A percentile compares a stretch with the other conserved stretches of the same genome.
Evolutionary conservation across 2,113 vertebrate species (phyloP).

Genomic region (Aramus guarauna): DNA sequence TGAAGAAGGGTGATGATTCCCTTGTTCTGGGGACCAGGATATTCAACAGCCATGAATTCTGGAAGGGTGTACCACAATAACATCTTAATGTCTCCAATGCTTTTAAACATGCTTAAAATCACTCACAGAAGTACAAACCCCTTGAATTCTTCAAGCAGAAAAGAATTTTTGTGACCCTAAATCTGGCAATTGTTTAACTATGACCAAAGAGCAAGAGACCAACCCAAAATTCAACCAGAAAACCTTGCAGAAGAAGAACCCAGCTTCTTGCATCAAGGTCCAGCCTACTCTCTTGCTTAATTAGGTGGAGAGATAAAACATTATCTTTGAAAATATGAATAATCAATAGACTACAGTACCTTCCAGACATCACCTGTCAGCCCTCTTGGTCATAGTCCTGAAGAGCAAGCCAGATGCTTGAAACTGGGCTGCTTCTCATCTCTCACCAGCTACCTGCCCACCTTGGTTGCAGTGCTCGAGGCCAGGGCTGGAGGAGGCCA

Average conservation of each 20-base stretch:
- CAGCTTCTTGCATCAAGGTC: not conserved
- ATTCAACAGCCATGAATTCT: not conserved
- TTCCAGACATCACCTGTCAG: not conserved
- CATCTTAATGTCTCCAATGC: not conserved
- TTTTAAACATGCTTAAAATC: not conserved
- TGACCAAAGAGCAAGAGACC: not conserved
- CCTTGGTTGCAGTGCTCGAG: not conserved
- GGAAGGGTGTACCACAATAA: not conserved
- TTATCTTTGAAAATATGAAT: not conserved
- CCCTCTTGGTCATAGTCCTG: too few species aligned
- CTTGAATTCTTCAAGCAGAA: not conserved
- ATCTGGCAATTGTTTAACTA: not conserved
- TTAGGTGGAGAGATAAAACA: not conserved
- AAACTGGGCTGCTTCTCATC: not conserved
- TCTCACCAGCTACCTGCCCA: not conserved
- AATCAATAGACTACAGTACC: not conserved
- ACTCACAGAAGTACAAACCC: not conserved
- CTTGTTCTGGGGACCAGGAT: not conserved
- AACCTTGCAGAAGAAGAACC: not conserved
- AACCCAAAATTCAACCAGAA: not conserved
- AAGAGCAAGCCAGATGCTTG: not conserved
- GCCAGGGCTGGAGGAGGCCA: not conserved
- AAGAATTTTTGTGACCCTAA: not conserved
- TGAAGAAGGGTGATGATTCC: not conserved
- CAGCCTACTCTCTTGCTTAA: not conserved